Percentiles rank a stretch among this genome's conserved stretches.
phyloP scores from a whole-genome alignment of 2,888 invertebrate species.

The Pollenia griseotomentosa region DNA sequence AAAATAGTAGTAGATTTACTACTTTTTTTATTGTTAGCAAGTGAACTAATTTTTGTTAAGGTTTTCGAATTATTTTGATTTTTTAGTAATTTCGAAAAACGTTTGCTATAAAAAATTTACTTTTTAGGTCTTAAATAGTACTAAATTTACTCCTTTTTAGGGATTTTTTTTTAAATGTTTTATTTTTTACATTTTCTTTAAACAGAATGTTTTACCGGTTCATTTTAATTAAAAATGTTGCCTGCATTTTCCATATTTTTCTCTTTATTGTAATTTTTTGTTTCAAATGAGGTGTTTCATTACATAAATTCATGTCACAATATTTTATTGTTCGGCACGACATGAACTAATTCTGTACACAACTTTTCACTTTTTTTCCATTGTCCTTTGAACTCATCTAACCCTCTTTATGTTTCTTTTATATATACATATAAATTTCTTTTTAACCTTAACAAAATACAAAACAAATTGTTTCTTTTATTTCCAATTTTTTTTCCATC shows the following conservation, averaged over 20 bases:
- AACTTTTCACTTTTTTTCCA: not conserved
- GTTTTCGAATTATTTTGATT: too few relatives aligned
- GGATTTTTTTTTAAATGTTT: too few relatives aligned
- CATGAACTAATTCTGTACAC: slow-evolving; percentile 29
- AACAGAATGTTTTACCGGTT: not conserved
- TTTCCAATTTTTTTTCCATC: slow-evolving; percentile 24
- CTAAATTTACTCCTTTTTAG: too few relatives aligned
- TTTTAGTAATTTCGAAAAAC: too few relatives aligned
- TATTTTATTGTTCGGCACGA: slow-evolving; percentile 50
- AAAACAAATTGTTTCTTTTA: slow-evolving; percentile 54
- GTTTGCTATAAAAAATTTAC: too few relatives aligned
- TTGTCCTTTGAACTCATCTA: not conserved
- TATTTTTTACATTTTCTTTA: too few relatives aligned
- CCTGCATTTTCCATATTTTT: not conserved
- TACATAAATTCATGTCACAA: slow-evolving; percentile 65
- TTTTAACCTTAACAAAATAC: slow-evolving; percentile 7
- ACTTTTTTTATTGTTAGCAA: too few relatives aligned
- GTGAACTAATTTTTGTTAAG: too few relatives aligned
- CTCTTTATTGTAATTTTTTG: not conserved
- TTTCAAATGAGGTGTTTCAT: slow-evolving; percentile 52
- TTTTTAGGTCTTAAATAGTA: too few relatives aligned
- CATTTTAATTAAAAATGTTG: not conserved
- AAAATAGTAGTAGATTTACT: too few relatives aligned
- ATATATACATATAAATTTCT: not conserved
- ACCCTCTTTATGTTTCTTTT: slow-evolving; percentile 23